A percentile compares a stretch with the other conserved stretches of the same genome.
Evolutionary conservation across 2,888 invertebrate genomes (phyloP).

Genomic region (Napeogenes inachia): DNA sequence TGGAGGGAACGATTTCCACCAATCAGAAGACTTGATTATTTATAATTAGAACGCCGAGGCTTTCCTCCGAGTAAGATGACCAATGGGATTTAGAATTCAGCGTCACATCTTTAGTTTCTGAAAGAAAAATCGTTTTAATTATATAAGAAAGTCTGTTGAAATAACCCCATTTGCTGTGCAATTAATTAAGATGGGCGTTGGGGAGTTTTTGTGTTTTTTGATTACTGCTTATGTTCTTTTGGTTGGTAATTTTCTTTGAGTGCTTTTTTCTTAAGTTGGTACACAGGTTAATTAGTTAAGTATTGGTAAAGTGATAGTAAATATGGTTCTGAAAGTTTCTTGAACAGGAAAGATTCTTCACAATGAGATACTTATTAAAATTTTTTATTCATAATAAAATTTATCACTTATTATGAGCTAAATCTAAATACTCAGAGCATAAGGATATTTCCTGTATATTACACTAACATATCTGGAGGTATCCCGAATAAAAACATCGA

Average conservation of each 20-base stretch:
- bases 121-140: conserved; percentile 33
- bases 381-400: too few species aligned
- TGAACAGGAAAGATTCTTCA: too few species aligned
- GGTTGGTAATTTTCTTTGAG: neutral
- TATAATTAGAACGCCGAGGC: conserved; percentile 74
- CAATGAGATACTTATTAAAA: too few species aligned
- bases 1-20: conserved; percentile 64
- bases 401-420: too few species aligned
- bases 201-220: neutral
- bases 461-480: too few species aligned
- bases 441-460: too few species aligned
- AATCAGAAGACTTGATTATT: conserved; percentile 75
- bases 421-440: too few species aligned
- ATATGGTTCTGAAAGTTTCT: too few species aligned
- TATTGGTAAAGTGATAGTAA: too few species aligned
- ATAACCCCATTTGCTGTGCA: conserved; percentile 7
- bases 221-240: neutral
- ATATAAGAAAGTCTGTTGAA: conserved; percentile 22
- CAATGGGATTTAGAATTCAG: conserved; percentile 70
- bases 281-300: too few species aligned
- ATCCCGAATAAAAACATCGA: too few species aligned
- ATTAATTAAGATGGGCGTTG: conserved; percentile 6
- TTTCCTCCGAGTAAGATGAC: conserved; percentile 70
- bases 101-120: conserved; percentile 46
- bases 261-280: too few species aligned